Evolutionary conservation across 2,888 invertebrate genomes (phyloP), one percentile per base, ranked within the genome.

Genomic region (Cerceris ruficornis): DNA sequence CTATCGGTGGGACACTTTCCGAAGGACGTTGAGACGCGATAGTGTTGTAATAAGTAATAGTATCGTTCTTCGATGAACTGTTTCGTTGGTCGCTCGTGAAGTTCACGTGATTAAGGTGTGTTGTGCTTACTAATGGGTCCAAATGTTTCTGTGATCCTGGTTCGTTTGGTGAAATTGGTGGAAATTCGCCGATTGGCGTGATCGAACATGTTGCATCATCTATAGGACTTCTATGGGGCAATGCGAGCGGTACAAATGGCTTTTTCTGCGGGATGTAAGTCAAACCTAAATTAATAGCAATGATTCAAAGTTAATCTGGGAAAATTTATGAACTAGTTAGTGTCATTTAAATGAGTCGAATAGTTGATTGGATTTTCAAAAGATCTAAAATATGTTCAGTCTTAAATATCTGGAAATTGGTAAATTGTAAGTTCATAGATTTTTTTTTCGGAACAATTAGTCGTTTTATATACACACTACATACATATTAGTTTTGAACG

Each of bases 121-220:
- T 88, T 4, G 91, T 92, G 6, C 92, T 92, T 69, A 93, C 82
- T 77, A 93, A 93, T 43, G 92, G 92, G 85, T 93, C 93, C 66
- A 92, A 75, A 72, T 88, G 87, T 85, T 92, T 93, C 82, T 89
- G 89, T 80, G 87, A 89, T 11, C 93, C 92, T 17, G 87, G 86
- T 50, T 88, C 84, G 80, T 90, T 91, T 0, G 92, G 91, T 43
- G 88, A 82, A 46, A 93, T 86, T 11, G 91, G 86, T 11, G 91
- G 86, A 74, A 93, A 93, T 75, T 93, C 89, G 39, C 90, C 91
- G 41, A 90, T 82, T 14, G 90, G 90, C 66, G 86, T 85, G 28
- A 93, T 88, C 88, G 49, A 13, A 15, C 72, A 62, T 9, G 75
- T 84, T 57, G 70, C 75, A 65, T 84, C 71, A 70, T 81, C 69